phyloP scores from a whole-genome alignment of 1,140 invertebrate genomes.

The Eriocheir sinensis region DNA sequence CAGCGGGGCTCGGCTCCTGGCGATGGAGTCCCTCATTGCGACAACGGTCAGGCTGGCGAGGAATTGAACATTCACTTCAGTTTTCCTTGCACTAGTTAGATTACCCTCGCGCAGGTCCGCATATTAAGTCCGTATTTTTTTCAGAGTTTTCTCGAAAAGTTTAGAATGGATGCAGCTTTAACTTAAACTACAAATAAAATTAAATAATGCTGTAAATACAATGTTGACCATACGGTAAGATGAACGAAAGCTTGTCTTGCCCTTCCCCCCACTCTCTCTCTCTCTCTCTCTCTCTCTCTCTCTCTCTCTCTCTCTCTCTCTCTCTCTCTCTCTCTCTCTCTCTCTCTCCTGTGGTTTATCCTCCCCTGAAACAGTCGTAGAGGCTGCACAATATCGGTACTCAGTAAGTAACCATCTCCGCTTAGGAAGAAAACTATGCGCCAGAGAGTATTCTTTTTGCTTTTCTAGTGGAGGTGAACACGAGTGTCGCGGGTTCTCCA shows the following conservation, averaged over 20 bases:
- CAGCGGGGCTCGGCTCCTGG: neutral
- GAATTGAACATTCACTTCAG: neutral
- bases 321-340: neutral
- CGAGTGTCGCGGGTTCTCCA: neutral
- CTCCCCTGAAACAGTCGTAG: neutral
- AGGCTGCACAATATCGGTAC: neutral
- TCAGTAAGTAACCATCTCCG: neutral
- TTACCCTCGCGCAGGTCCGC: neutral
- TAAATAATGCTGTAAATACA: neutral
- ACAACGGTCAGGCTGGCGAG: neutral
- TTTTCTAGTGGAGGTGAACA: neutral
- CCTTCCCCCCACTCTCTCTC: neutral
- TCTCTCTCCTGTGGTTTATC: neutral
- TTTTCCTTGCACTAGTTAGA: neutral
- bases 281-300: constrained; percentile 14
- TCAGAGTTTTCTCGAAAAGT: neutral
- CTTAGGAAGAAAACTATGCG: neutral
- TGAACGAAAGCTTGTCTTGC: neutral
- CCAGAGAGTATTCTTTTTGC: neutral
- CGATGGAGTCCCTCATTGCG: neutral
- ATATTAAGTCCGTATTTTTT: neutral
- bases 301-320: constrained; percentile 14
- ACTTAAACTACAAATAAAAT: neutral
- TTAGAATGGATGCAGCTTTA: neutral
- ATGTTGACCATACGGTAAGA: constrained; percentile 8